A percentile compares a stretch with the other conserved stretches of the same genome.
Evolutionary conservation across 2,888 invertebrate genomes (phyloP).

Genomic region (Ectropis crepuscularia): DNA sequence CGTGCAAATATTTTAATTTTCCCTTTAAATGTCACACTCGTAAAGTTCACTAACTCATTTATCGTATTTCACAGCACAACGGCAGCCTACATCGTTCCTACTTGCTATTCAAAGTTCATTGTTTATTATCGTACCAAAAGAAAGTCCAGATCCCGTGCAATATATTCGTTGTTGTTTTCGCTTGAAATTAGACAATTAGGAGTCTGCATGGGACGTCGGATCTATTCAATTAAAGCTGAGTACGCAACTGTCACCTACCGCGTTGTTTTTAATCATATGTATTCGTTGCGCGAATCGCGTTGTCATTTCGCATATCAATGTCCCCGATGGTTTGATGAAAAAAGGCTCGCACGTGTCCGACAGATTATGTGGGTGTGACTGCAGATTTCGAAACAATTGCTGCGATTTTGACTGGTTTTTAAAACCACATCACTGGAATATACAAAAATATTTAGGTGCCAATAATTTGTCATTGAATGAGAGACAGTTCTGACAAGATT

Average conservation of each 20-base stretch:
- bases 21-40: constrained; percentile 36
- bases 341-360: constrained; percentile 68
- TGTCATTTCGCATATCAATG: constrained; percentile 83
- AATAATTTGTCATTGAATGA: too few species aligned
- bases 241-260: constrained; percentile 80
- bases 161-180: constrained; percentile 81
- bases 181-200: constrained; percentile 83
- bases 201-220: constrained; percentile 73
- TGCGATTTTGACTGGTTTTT: constrained; percentile 34
- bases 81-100: constrained; percentile 59
- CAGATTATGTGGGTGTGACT: constrained; percentile 58
- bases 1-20: constrained; percentile 35
- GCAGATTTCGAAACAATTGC: constrained; percentile 57
- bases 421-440: too few species aligned
- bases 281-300: constrained; percentile 78
- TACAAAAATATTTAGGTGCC: too few species aligned
- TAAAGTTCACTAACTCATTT: constrained; percentile 48
- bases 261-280: constrained; percentile 82
- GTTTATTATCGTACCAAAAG: constrained; percentile 78
- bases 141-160: constrained; percentile 81
- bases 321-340: constrained; percentile 76
- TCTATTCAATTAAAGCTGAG: constrained; percentile 82
- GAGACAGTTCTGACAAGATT: too few species aligned
- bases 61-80: constrained; percentile 50
- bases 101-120: constrained; percentile 72